phyloP scores from a whole-genome alignment of 2,797 vertebrate genomes.

The Protosalanx chinensis region DNA sequence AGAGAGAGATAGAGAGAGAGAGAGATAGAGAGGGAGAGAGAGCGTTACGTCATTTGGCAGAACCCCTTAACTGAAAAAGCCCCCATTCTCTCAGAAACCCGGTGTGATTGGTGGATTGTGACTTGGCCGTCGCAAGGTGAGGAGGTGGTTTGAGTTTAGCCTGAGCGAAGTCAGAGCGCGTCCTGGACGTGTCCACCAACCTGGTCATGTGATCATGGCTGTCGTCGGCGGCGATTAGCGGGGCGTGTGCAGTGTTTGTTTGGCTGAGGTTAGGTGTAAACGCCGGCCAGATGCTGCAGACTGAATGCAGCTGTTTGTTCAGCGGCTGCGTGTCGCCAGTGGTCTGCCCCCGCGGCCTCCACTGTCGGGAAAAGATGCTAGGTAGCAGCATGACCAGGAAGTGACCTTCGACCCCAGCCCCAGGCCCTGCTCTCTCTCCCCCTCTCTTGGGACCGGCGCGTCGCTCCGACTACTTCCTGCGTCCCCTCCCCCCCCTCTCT shows the following conservation, averaged over 20 bases:
- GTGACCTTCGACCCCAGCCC: constrained; percentile 58
- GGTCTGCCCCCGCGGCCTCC: constrained; percentile 70
- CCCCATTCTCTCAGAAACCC: neutral
- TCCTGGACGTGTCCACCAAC: too few species aligned
- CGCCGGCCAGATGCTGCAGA: constrained; percentile 80
- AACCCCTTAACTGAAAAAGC: constrained; percentile 12
- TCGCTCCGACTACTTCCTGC: too few species aligned
- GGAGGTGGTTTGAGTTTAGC: constrained; percentile 39
- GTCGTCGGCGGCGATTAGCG: constrained; percentile 73
- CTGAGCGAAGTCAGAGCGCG: too few species aligned
- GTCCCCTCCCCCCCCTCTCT: neutral
- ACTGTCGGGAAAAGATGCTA: constrained; percentile 70
- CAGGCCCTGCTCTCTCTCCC: constrained; percentile 11
- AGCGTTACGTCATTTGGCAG: neutral
- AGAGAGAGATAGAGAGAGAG: too few species aligned
- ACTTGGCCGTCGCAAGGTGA: constrained; percentile 5
- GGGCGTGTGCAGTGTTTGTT: constrained; percentile 76
- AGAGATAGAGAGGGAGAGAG: too few species aligned
- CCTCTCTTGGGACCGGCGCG: neutral
- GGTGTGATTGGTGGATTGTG: neutral
- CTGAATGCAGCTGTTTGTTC: constrained; percentile 70
- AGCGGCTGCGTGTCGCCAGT: constrained; percentile 74
- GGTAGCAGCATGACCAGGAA: constrained; percentile 69
- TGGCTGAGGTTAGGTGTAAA: constrained; percentile 79
- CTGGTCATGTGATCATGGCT: constrained; percentile 29